Conservation (phyloP, 2,888 invertebrate genomes). For the Tetranychus truncatus region DNA sequence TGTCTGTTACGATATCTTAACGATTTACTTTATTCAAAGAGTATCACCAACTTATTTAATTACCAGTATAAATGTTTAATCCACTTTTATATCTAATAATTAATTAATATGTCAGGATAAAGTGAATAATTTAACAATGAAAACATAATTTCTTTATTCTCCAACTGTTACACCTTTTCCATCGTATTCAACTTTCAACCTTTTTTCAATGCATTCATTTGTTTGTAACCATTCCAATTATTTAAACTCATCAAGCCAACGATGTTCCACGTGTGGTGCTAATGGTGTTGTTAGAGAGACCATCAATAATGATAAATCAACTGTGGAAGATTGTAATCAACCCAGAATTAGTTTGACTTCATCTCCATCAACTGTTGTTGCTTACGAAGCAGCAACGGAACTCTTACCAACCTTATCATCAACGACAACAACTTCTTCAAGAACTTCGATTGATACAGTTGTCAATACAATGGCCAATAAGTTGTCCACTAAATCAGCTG, state of each 20-base stretch:
- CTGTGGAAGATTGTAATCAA: not conserved
- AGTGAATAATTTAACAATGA: no score
- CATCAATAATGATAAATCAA: no score
- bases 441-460: not conserved
- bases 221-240: not conserved
- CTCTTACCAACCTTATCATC: not conserved
- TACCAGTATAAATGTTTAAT: no score
- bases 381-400: not conserved
- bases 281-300: not conserved
- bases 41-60: no score
- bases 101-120: no score
- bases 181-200: not conserved
- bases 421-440: not conserved
- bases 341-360: not conserved
- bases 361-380: not conserved
- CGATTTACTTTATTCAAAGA: no score
- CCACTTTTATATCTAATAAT: no score
- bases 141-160: not conserved
- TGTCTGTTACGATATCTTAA: no score
- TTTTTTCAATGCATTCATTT: not conserved
- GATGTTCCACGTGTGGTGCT: not conserved
- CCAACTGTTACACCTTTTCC: not conserved
- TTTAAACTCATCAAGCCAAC: not conserved
- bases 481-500: not conserved
- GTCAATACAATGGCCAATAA: not conserved